phyloP scores from a whole-genome alignment of 2,113 vertebrate genomes.

The Murina feae region DNA sequence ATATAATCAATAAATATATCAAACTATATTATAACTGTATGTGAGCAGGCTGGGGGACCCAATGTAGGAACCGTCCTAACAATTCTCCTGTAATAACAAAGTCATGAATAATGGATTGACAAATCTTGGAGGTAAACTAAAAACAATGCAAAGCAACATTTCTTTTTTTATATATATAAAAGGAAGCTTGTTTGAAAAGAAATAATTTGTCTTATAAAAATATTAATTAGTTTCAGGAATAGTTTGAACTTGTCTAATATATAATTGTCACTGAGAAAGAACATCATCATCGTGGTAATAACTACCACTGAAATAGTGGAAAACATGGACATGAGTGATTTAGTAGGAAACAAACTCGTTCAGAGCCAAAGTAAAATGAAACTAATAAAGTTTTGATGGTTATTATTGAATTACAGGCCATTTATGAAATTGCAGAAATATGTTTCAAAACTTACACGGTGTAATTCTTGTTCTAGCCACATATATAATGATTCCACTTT shows the following conservation, averaged over 20 bases:
- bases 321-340: constrained; percentile 56
- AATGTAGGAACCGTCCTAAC: not conserved
- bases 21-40: not conserved
- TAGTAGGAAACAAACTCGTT: constrained; percentile 57
- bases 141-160: not conserved
- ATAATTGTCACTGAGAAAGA: constrained; percentile 21
- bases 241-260: constrained; percentile 15
- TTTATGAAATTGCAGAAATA: constrained; percentile 60
- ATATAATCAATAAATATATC: not conserved
- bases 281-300: constrained; percentile 55
- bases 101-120: not conserved
- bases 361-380: constrained; percentile 37
- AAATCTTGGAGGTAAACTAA: not conserved
- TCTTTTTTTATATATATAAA: not conserved
- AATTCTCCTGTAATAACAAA: not conserved
- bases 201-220: not conserved
- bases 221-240: constrained; percentile 34
- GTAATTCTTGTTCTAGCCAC: constrained; percentile 4
- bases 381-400: constrained; percentile 59
- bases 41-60: accelerated
- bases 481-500: constrained; percentile 22
- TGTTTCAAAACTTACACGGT: not conserved
- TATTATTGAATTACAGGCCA: constrained; percentile 59
- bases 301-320: constrained; percentile 29
- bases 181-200: not conserved